Evolutionary conservation across 2,888 invertebrate species (phyloP).

Genomic region (Gisinianus flammeolus): DNA sequence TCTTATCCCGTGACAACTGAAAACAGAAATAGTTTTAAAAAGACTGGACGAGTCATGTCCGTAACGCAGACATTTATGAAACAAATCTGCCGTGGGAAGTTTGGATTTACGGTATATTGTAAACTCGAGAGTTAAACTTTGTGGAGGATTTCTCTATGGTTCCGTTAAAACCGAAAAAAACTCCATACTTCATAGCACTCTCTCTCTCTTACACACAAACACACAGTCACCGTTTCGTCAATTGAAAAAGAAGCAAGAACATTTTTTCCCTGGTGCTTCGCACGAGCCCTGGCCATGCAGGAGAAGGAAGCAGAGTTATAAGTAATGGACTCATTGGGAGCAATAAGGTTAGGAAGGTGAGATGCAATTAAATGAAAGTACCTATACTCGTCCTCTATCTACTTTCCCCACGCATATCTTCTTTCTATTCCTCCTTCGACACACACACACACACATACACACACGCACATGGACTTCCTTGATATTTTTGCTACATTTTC

Average conservation of each 20-base stretch:
- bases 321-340: conserved; percentile 44
- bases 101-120: no score
- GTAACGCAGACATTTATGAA: no score
- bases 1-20: no score
- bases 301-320: conserved; percentile 31
- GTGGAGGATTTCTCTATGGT: not conserved
- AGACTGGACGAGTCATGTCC: no score
- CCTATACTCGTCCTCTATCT: conserved; percentile 6
- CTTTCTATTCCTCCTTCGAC: not conserved
- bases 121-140: not conserved
- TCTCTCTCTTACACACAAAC: not conserved
- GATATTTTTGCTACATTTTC: not conserved
- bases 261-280: not conserved
- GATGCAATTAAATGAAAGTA: conserved; percentile 42
- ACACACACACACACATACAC: not conserved
- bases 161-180: not conserved
- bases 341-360: conserved; percentile 41
- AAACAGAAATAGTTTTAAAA: no score
- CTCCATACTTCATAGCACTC: not conserved
- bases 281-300: not conserved
- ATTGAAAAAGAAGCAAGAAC: not conserved
- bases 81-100: no score
- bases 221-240: not conserved
- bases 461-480: not conserved
- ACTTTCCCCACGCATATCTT: not conserved